Conservation (phyloP, 2,888 invertebrate species). For the Hyposoter dolosus region DNA sequence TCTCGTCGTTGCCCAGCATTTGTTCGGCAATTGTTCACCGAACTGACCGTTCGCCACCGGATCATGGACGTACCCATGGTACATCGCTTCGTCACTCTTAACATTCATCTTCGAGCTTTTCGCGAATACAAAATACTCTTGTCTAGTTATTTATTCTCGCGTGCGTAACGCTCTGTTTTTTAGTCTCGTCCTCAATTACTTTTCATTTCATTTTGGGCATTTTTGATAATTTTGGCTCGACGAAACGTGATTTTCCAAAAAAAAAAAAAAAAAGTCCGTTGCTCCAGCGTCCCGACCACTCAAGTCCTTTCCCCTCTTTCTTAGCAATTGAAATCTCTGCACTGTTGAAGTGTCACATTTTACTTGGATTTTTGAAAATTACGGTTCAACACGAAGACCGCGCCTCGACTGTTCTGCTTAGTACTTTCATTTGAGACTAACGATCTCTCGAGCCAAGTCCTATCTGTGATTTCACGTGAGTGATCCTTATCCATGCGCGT, state of each 20-base stretch:
- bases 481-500: constrained; percentile 63
- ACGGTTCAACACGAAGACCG: background rate
- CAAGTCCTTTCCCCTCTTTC: background rate
- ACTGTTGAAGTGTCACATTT: background rate
- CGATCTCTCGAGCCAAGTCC: constrained; percentile 27
- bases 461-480: constrained; percentile 49
- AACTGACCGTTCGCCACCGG: background rate
- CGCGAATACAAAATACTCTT: background rate
- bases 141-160: background rate
- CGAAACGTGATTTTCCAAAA: background rate
- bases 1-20: constrained; percentile 41
- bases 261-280: too few relatives aligned
- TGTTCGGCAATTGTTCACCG: constrained; percentile 8
- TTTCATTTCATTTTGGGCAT: constrained; percentile 9
- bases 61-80: background rate
- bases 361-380: background rate
- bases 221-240: background rate
- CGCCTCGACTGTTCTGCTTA: constrained; percentile 45
- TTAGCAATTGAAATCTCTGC: background rate
- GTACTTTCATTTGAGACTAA: constrained; percentile 55
- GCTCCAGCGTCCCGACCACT: background rate
- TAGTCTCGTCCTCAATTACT: background rate
- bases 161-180: background rate
- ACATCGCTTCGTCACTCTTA: background rate
- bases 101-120: background rate